Evolutionary conservation across 2,888 invertebrate species (phyloP), one percentile per base, ranked within the genome.

Genomic region (Lobophora halterata): DNA sequence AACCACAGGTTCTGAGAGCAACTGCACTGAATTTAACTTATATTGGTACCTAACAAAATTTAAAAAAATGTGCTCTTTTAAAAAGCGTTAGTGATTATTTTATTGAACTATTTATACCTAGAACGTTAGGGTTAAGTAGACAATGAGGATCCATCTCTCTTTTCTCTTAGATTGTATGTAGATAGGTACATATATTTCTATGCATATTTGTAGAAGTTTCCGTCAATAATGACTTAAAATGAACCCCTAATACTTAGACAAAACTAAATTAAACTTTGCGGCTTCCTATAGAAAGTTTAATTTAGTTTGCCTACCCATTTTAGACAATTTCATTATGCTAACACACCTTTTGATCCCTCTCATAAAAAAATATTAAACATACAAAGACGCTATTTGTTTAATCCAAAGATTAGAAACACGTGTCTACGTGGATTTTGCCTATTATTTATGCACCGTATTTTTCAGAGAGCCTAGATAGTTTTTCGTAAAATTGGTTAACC

Each of bases 401-500:
- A 80, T 79, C 69, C 57, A 67, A 56, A 66, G 73, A 86, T 86
- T 85, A 68, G 83, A 64, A 72, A 76, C 86, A 86, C 82, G 66
- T 82, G 83, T 82, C 81, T 65, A 71, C 77, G 59, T 58, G 55
- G 67, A 67, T 74, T 72, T 69, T 61, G 61, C 60, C 58, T 64
- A 47, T 72, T 75, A 81, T 85, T 85, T 85, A 87, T 81, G 52
- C 66, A 35, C 32, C 7, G 25, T 27, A 35, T 39, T 35, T 46
- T 46, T 36, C 37, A 34, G 75, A 72, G 48, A 68, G 60, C 65
- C 64, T 61, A 59, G 53, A 48, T 53, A 65, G 68, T 62, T 81
- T 85, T 86, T 79, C 79, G 71, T 71, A 69, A 80, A 75, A 81
- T 80, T 81, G 80, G 83, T 79, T 79, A 80, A 78, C 82, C 80